Conservation (phyloP, 2,888 invertebrate species). For the Steinernema carpocapsae region DNA sequence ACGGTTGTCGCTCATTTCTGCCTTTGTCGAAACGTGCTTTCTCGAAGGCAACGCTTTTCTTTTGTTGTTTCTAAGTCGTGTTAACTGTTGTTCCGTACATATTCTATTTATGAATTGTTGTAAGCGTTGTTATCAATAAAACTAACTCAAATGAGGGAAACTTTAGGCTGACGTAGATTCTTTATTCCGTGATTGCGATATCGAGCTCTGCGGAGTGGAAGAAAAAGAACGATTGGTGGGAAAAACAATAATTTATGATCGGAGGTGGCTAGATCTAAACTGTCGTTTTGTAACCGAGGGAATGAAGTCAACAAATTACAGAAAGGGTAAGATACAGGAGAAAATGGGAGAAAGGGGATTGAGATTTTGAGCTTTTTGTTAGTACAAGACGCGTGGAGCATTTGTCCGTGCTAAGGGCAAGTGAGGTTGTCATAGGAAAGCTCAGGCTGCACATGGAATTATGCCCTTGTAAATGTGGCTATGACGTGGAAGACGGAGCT, state of each 20-base stretch:
- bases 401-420: slow-evolving; percentile 15
- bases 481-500: not conserved
- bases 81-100: slow-evolving; percentile 28
- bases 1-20: slow-evolving; percentile 22
- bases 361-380: slow-evolving; percentile 21
- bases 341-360: not conserved
- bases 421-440: slow-evolving; percentile 23
- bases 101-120: slow-evolving; percentile 31
- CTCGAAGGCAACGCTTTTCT: slow-evolving; percentile 6
- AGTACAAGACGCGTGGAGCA: not conserved
- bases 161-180: slow-evolving; percentile 2
- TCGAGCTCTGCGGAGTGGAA: not conserved
- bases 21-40: slow-evolving; percentile 15
- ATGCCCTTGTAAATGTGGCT: not conserved
- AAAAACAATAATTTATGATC: not conserved
- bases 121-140: slow-evolving; percentile 30
- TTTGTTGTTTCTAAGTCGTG: slow-evolving; percentile 20
- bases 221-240: not conserved
- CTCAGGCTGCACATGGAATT: not conserved
- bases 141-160: not conserved
- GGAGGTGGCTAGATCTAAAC: not conserved
- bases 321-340: not conserved
- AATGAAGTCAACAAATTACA: not conserved
- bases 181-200: slow-evolving; percentile 11
- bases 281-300: not conserved